These are phyloP conservation scores for Ellobium chinense DNA, from an alignment of 2,888 invertebrate genomes.

Conservation along the genomic window DNA sequence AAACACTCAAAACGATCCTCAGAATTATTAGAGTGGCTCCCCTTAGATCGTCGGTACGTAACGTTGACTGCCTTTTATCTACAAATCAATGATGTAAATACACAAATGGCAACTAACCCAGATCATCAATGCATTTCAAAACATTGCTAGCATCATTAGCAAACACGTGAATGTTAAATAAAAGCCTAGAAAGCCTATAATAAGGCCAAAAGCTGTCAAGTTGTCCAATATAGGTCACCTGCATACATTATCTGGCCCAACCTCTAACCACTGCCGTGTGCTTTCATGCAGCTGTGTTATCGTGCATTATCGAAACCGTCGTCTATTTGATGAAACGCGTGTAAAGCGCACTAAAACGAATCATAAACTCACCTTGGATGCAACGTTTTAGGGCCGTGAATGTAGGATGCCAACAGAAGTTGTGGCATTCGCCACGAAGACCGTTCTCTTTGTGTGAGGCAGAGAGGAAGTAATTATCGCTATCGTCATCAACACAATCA, in stretches of 20 bases:
- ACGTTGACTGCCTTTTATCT: background rate
- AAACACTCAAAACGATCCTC: no score
- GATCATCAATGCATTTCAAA: no score
- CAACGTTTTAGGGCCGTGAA: background rate
- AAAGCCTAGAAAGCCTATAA: no score
- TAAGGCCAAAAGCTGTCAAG: no score
- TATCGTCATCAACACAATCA: conserved; percentile 53
- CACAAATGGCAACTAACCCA: no score
- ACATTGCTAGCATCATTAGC: no score
- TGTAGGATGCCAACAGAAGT: background rate
- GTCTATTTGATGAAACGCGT: conserved; percentile 3
- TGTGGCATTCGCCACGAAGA: background rate
- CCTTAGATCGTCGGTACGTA: background rate
- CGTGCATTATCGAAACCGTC: conserved; percentile 36
- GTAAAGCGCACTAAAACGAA: background rate
- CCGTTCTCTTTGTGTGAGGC: conserved; percentile 28
- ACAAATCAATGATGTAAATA: background rate
- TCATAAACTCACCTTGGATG: conserved; percentile 6
- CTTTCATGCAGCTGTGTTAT: background rate
- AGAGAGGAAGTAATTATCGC: conserved; percentile 49
- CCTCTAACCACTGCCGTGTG: background rate
- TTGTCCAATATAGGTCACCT: conserved; percentile 4
- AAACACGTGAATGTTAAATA: no score
- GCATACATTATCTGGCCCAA: background rate
- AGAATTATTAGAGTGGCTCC: background rate